A percentile compares a stretch with the other conserved stretches of the same genome.
Conservation (phyloP, 2,888 invertebrate genomes). For the Agonopterix alstromeriana region DNA sequence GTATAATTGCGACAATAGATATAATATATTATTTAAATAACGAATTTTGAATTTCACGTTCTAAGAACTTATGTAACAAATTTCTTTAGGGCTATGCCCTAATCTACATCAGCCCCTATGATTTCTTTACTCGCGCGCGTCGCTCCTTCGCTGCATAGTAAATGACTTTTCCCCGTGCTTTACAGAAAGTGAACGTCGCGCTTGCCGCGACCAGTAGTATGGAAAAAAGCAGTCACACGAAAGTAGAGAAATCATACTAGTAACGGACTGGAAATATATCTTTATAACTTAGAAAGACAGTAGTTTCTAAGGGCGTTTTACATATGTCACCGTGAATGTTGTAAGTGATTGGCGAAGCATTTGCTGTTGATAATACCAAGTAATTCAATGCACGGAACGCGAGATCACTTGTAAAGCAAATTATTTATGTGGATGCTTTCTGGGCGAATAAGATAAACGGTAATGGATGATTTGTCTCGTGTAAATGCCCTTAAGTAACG, state of each 20-base stretch:
- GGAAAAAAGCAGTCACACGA: too few species aligned
- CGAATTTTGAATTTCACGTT: slow-evolving; percentile 39
- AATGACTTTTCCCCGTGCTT: too few species aligned
- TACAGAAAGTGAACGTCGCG: too few species aligned
- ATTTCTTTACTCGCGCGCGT: too few species aligned
- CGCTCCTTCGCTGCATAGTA: too few species aligned
- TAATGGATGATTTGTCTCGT: too few species aligned
- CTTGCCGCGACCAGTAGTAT: too few species aligned
- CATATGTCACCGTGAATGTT: neutral
- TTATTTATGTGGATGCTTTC: too few species aligned
- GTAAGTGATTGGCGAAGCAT: neutral
- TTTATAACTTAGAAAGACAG: neutral
- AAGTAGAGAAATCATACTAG: too few species aligned
- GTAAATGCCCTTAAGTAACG: too few species aligned
- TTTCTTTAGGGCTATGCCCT: slow-evolving; percentile 9
- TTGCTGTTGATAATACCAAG: neutral
- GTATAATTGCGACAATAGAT: slow-evolving; percentile 38
- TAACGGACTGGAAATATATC: neutral
- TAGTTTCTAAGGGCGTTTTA: neutral
- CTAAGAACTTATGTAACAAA: slow-evolving; percentile 41
- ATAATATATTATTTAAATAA: slow-evolving; percentile 24
- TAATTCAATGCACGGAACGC: neutral
- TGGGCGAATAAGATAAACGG: too few species aligned
- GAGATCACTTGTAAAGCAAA: too few species aligned
- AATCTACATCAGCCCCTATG: neutral